Base-by-base conservation (phyloP, 2,888 invertebrate genomes). In the Tenodera sinensis region DNA sequence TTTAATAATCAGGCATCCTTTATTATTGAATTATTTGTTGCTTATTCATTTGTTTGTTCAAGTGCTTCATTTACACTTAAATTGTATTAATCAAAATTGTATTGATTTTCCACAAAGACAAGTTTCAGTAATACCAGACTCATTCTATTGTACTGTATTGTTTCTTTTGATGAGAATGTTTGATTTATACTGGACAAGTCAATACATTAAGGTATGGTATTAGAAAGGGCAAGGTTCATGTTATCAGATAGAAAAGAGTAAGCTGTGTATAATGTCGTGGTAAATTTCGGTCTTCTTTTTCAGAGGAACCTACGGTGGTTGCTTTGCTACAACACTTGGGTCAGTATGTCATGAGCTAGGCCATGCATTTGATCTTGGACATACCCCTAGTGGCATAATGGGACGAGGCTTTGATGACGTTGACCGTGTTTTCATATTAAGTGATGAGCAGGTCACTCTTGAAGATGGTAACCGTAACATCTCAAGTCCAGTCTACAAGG, bases 291-390 rank as follows among this genome's bases (percentile, higher is more conserved):
- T 85, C 88, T 89, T 91, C 86, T 85, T 89, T 89, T 92, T 54
- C 91, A 95, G 98, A 90, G 96, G 97, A 82, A 98, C 97, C 1
- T 95, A 96, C 91, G 98, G 97, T 90, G 97, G 97, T 71, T 98
- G 98, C 92, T 97, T 97, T 93, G 97, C 98, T 27, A 98, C 98
- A 9, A 98, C 98, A 28, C 93, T 99, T 83, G 99, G 99, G 27
- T 97, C 98, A 27, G 97, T 97, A 14, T 96, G 98, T 83, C 99
- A 99, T 93, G 99, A 99, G 94, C 94, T 99, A 85, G 98, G 98
- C 27, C 99, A 99, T 93, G 97, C 97, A 0, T 98, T 99, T 93
- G 98, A 98, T 93, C 95, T 99, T 89, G 98, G 98, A 0, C 99
- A 99, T 93, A 97, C 98, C 0, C 95, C 96, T 91, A 96, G 96